Base-by-base conservation (phyloP, 1,140 invertebrate species). In the Pachypsylla venusta region DNA sequence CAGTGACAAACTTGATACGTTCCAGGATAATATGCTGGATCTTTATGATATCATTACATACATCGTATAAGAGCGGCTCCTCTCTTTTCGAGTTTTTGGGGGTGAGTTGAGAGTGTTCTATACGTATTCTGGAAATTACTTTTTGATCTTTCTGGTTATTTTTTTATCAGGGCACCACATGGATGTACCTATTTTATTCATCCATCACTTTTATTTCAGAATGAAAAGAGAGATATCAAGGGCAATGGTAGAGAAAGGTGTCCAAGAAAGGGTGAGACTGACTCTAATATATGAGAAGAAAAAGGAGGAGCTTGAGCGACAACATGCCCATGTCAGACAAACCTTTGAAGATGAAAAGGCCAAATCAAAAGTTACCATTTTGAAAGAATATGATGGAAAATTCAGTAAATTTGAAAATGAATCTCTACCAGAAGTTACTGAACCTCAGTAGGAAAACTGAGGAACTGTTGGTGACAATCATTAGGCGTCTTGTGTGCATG, bases 191-290 rank as follows among this genome's bases (percentile, higher is more conserved):
- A n/a, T 35, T 35, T 35, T 35, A 35, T 10, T 56, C 25, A 14
- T 7, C 25, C 48, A 1, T 40, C 19, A 1, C 20, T 14, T 56
- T 54, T 58, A 53, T 30, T 57, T 70, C 61, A 79, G 82, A 64
- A 82, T 85, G 70, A 87, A 87, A 66, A 72, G 84, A 26, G 85
- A 87, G 71, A 81, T 86, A 1, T 78, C 77, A 16, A 81, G 79
- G 60, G 79, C 81, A 42, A 83, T 88, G 1, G 87, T 91, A 39
- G 84, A 87, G 64, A 82, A 84, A 60, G 88, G 87, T 25, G 87
- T 91, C 28, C 80, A 82, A 24, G 88, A 91, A 72, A 79, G 87
- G 27, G 81, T 83, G 30, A 80, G 83, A 57, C 73, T 90, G 54
- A 81, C 80, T 59, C 75, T 84, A 66, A 76, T 83, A 53, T 89